A percentile compares a stretch with the other conserved stretches of the same genome.
Conservation (phyloP, 2,888 invertebrate genomes). For the Oligia latruncula region DNA sequence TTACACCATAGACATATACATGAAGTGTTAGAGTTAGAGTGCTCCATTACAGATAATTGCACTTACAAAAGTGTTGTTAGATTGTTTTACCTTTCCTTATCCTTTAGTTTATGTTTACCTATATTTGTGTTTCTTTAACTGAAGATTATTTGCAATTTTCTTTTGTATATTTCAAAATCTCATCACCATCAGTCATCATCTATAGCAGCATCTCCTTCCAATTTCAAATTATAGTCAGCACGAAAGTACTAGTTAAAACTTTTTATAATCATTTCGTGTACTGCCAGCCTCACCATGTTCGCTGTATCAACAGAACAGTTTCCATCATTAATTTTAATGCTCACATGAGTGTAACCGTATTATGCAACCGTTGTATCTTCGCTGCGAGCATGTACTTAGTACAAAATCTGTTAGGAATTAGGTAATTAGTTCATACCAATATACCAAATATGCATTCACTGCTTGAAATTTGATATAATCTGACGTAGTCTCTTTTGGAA, state of each 20-base stretch:
- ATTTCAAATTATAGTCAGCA: neutral
- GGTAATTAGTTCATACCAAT: slow-evolving; percentile 60
- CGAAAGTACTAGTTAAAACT: neutral
- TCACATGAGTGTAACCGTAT: slow-evolving; percentile 35
- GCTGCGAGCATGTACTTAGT: slow-evolving; percentile 3
- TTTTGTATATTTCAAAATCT: neutral
- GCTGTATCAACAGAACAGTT: slow-evolving; percentile 23
- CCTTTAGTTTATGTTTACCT: neutral
- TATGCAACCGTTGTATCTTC: slow-evolving; percentile 48
- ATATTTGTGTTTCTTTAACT: slow-evolving; percentile 15
- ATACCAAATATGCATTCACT: slow-evolving; percentile 46
- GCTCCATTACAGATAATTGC: slow-evolving; percentile 29
- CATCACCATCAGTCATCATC: neutral
- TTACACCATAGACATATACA: slow-evolving; percentile 53
- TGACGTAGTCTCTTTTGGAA: slow-evolving; percentile 42
- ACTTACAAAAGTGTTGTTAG: slow-evolving; percentile 27
- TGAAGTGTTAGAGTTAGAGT: slow-evolving; percentile 45
- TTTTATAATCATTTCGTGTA: slow-evolving; percentile 17
- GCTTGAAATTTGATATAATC: slow-evolving; percentile 45
- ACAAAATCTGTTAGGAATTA: slow-evolving; percentile 55
- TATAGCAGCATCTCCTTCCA: neutral
- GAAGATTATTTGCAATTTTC: neutral
- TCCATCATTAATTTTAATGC: slow-evolving; percentile 38
- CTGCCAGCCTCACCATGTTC: neutral
- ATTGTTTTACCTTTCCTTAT: slow-evolving; percentile 3